phyloP scores from a whole-genome alignment of 2,797 vertebrate species.

The Pygocentrus nattereri region DNA sequence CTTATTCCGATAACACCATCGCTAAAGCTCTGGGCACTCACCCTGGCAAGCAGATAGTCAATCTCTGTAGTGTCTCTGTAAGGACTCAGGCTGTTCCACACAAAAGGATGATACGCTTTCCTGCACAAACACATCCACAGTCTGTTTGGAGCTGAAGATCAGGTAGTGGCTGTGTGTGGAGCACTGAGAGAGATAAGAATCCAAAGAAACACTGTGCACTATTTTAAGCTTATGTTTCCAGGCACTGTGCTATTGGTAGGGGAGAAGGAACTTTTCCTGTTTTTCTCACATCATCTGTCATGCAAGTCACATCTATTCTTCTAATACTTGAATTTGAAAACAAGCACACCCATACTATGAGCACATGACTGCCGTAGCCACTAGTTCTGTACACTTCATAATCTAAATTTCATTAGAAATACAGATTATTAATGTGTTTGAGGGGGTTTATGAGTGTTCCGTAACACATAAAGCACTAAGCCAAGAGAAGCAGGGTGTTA shows the following conservation, averaged over 20 bases:
- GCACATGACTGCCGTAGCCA: neutral
- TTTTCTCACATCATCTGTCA: conserved; percentile 14
- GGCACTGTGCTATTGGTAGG: conserved; percentile 26
- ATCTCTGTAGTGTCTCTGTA: conserved; percentile 59
- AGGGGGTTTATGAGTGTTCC: no score
- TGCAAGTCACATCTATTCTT: conserved; percentile 7
- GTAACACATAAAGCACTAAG: neutral
- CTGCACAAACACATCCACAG: conserved; percentile 54
- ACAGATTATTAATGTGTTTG: neutral
- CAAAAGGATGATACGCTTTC: conserved; percentile 60
- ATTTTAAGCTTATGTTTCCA: conserved; percentile 31
- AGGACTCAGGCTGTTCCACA: conserved; percentile 60
- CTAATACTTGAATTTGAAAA: conserved; percentile 9
- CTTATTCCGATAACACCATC: conserved; percentile 23
- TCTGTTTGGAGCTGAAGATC: conserved; percentile 37
- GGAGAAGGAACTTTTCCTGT: conserved; percentile 25
- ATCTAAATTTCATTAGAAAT: neutral
- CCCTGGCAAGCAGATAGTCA: conserved; percentile 56
- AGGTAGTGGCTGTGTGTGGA: conserved; percentile 28
- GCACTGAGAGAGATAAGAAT: conserved; percentile 23
- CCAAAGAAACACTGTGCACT: conserved; percentile 42
- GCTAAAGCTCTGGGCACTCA: conserved; percentile 39
- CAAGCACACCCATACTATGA: neutral
- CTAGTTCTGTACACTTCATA: neutral
- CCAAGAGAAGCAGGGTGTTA: neutral